Evolutionary conservation across 2,113 vertebrate genomes (phyloP).

Genomic region (Brienomyrus brachyistius): DNA sequence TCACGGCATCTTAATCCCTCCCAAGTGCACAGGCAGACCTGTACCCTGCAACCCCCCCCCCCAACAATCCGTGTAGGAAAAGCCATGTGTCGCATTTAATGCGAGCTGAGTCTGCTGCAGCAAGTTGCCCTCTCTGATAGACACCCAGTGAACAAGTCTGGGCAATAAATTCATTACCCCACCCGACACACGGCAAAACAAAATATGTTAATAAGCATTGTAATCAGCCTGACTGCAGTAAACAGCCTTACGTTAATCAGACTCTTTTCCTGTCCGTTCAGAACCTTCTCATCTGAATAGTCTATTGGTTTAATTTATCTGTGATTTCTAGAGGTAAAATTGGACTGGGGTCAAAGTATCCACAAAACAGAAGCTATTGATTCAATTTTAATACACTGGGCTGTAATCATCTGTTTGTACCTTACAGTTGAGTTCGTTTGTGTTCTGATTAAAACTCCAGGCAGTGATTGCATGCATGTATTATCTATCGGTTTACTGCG

Average conservation of each 20-base stretch:
- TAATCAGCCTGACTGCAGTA: neutral
- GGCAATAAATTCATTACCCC: neutral
- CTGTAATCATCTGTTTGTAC: neutral
- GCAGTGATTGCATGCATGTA: neutral
- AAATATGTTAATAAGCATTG: constrained; percentile 1
- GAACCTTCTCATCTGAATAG: neutral
- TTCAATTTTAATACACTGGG: neutral
- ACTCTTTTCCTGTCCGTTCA: neutral
- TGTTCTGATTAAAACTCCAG: neutral
- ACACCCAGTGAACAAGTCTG: constrained; percentile 1
- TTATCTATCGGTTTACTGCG: neutral
- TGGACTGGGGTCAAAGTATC: neutral
- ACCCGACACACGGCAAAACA: neutral
- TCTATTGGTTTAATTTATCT: neutral
- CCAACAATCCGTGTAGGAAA: neutral
- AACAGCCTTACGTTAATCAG: constrained; percentile 10
- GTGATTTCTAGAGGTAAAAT: neutral
- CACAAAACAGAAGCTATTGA: neutral
- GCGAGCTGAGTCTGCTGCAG: neutral
- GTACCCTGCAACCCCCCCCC: neutral
- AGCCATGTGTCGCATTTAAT: neutral
- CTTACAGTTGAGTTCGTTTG: neutral
- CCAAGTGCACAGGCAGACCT: neutral
- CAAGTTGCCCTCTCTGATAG: neutral
- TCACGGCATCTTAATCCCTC: neutral